Evolutionary conservation across 2,113 vertebrate species (phyloP), one percentile per base, ranked within the genome.

Genomic region (Syrmaticus mikado): DNA sequence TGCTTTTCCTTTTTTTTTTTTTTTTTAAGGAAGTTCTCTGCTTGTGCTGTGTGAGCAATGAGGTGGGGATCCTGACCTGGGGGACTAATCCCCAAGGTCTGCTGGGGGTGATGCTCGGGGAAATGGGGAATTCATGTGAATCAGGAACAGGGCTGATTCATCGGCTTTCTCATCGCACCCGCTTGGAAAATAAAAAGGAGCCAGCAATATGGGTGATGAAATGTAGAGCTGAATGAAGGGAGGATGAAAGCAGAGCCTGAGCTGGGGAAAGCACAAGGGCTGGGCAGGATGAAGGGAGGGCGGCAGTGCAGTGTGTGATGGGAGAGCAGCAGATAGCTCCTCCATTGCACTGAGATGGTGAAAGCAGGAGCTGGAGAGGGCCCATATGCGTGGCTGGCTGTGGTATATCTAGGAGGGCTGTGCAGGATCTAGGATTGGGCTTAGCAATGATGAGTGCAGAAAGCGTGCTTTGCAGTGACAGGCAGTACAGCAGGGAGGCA

Each of bases 81-180:
- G 50, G 38, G 67, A 67, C n/a, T 52, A 48, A 46, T 45, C 48
- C 72, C 45, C 2, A 10, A 61, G 82, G 30, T 64, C 61, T 83
- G 73, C 78, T 92, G 0, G 4, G 79, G 80, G 66, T 93, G 76
- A 78, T 57, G 2, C 0, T 3, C 65, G 62, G 43, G 77, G 74
- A 94, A 95, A 73, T 2, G 11, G 78, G 86, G 92, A 92, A 88
- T 85, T 90, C 81, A 85, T 52, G 60, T 89, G 70, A 85, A 95
- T 95, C 48, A 76, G 20, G 87, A 74, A 89, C 65, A 53, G 62
- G 55, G 76, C 85, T 96, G 91, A 92, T 97, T 95, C 89, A 92
- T 85, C 8, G 0, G 25, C 87, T 94, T 85, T 94, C 85, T 96
- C 82, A 85, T 89, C 57, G 32, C 20, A 10, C 20, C 38, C 84